Base-by-base conservation (phyloP, 2,888 invertebrate genomes). In the Tubulanus polymorphus region DNA sequence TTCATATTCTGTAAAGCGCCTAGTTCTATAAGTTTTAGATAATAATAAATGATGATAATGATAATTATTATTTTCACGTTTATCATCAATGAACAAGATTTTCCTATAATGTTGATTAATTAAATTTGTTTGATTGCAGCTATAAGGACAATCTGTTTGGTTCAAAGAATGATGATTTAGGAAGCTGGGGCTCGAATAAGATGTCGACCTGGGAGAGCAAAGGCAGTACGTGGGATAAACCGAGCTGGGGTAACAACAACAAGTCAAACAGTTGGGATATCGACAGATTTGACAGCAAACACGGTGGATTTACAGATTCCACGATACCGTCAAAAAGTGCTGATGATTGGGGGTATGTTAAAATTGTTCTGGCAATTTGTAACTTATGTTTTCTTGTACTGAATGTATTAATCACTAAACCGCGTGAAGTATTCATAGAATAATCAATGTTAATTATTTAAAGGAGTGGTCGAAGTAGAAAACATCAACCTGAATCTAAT, bases 251-350 rank as follows among this genome's bases (percentile, higher is more conserved):
- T 5, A 67, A 59, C 54, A 66, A 63, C 51, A 69, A 64, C 57
- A 68, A 66, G 51, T 63, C 66, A 6, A 66, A 69, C 41, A 67
- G 68, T 20, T 73, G 74, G 72, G 74, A 73, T 57, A 67, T 69
- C 50, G 76, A 75, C 56, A 60, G 69, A 52, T 74, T 70, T 64
- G 73, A 74, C 8, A 63, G 62, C 51, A 74, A 72, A 62, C 63
- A 62, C 48, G 57, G 62, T 12, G 47, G 32, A 60, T 62, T 59
- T 62, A 71, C 47, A 29, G 71, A 71, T 46, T 61, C 66, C 1
- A 63, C 71, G 12, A 55, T 69, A 26, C 58, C 56, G 29, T 60
- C 62, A 12, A 15, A 50, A 20, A 51, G 20, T 54, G 61, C 66
- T 37, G 69, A 72, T 59, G 70, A 73, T 55, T 69, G 64, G 71